Base-by-base conservation (phyloP, 2,113 vertebrate genomes). In the Microtus pennsylvanicus region DNA sequence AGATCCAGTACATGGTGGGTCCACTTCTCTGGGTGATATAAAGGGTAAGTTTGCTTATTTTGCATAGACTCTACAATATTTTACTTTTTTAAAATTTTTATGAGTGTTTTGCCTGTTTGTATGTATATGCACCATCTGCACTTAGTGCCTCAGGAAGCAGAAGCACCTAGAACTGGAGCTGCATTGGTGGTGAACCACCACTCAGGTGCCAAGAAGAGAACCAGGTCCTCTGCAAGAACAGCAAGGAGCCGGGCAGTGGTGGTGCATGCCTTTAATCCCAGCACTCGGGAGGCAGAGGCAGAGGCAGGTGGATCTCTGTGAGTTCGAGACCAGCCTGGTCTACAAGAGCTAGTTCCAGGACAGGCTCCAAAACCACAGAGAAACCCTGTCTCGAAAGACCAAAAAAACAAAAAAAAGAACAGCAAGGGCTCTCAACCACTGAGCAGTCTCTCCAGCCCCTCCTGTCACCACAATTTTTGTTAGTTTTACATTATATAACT, bases 31-130 rank as follows among this genome's bases (percentile, higher is more conserved):
- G 91, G 96, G 58, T 42, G 87, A 81, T 42, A 12, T 76, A 9
- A 96, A 95, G 90, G 96, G 98, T 96, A 81, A 89, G 98, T 96
- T 55, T 89, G 45, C 58, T 67, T 80, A 12, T 92, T 95, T 22
- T 38, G 8, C 16, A 45, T 91, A 58, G 81, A 83, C 61, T 90
- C 47, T 80, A 4, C 2, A 87, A 1, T 67, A 50, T 75, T 17
- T 28, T 61, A 6, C 22, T 35, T 4, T 65, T 58, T 55, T 2
- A 10, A 47, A 28, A 9, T 72, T 72, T 42, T 74, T 74, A 65
- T 65, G n/a, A 42, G 7, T 83, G 58, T 45, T 85, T 42, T 65
- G 38, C 81, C 42, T 83, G n/a, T 58, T 65, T 83, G 13, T 85
- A 19, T 85, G 14, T 19, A 4, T 24, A 4, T 38, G 55, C 12